A percentile compares a stretch with the other conserved stretches of the same genome.
Conservation (phyloP, 2,113 vertebrate genomes). For the Xerus inauris region DNA sequence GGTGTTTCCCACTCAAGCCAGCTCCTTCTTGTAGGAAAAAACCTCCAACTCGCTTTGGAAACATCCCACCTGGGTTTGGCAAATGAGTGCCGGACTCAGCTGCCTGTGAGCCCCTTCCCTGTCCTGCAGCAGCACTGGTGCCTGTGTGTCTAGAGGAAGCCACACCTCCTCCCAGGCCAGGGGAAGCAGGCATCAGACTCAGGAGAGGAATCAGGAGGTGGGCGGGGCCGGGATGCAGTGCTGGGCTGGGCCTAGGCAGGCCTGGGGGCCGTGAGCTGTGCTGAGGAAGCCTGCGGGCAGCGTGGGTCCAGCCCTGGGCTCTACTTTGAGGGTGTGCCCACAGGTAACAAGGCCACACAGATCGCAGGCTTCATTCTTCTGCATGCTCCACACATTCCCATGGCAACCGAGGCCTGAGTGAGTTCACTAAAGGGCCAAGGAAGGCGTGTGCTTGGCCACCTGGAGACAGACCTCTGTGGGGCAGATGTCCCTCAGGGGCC, state of each 20-base stretch:
- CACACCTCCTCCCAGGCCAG: too few relatives aligned
- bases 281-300: neutral
- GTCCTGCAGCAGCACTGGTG: too few relatives aligned
- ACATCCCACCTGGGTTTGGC: neutral
- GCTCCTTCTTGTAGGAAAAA: neutral
- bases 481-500: neutral
- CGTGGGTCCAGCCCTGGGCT: accelerated
- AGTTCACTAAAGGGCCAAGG: too few relatives aligned
- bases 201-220: accelerated
- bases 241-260: neutral
- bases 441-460: accelerated
- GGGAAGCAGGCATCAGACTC: neutral
- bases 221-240: neutral
- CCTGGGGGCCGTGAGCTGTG: too few relatives aligned
- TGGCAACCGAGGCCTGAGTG: neutral
- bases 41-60: neutral
- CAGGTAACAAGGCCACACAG: too few relatives aligned
- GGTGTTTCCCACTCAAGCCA: neutral
- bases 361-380: too few relatives aligned
- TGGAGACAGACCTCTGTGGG: neutral
- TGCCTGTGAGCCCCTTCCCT: too few relatives aligned
- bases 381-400: neutral
- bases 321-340: neutral
- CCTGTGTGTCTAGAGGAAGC: neutral
- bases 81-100: neutral